These are phyloP conservation scores for Onychorhynchus coronatus DNA, from an alignment of 2,113 vertebrate species.

Conservation along the genomic window DNA sequence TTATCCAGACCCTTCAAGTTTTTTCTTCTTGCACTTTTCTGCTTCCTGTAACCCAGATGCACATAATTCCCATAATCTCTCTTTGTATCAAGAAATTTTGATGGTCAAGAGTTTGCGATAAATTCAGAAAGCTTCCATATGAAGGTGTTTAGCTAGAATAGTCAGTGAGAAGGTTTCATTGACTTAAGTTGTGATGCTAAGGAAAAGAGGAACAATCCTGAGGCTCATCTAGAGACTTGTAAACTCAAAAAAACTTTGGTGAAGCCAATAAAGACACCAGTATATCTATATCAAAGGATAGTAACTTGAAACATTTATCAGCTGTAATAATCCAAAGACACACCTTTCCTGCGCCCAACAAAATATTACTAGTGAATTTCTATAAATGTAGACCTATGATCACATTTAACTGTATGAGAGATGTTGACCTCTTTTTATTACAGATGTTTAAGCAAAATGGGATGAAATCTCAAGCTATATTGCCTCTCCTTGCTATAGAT, in stretches of 20 bases:
- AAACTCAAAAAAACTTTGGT: background rate
- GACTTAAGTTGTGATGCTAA: background rate
- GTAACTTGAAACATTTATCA: background rate
- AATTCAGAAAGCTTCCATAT: background rate
- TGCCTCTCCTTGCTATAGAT: background rate
- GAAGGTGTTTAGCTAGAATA: background rate
- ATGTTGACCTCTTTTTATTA: background rate
- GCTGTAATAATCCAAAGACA: background rate
- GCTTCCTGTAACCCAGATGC: background rate
- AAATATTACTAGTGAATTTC: background rate
- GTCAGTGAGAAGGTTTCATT: background rate
- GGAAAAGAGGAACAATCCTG: background rate
- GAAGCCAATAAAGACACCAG: background rate
- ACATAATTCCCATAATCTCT: background rate
- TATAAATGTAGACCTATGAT: background rate
- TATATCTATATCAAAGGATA: background rate
- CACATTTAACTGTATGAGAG: background rate
- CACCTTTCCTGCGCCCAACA: background rate
- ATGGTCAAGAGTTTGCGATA: background rate
- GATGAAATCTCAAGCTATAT: background rate
- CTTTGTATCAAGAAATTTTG: background rate
- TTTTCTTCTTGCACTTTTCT: background rate
- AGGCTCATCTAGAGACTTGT: background rate
- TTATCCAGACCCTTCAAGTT: background rate
- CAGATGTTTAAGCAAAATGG: background rate